Conservation (phyloP, 2,888 invertebrate species). For the Branchipolynoe longqiensis region DNA sequence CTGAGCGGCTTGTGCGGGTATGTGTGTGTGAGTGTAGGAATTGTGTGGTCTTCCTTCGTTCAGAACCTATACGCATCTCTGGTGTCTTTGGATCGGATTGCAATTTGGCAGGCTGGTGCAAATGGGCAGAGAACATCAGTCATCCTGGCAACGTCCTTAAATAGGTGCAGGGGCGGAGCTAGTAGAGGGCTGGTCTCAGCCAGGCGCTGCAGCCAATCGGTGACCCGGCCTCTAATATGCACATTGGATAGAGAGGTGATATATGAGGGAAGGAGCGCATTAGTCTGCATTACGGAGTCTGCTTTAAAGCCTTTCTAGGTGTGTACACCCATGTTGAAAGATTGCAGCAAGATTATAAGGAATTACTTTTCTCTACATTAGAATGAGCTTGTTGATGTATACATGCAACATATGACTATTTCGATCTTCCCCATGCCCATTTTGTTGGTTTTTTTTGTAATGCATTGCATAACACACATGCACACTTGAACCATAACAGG, state of each 20-base stretch:
- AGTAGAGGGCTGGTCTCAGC: slow-evolving; percentile 31
- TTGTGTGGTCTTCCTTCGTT: no score
- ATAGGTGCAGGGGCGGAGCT: slow-evolving; percentile 31
- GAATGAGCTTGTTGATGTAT: no score
- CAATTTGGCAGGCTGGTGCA: slow-evolving; percentile 19
- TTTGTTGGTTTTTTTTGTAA: no score
- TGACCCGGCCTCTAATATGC: slow-evolving; percentile 29
- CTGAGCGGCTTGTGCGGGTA: no score
- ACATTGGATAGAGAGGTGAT: slow-evolving; percentile 33
- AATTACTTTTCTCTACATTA: no score
- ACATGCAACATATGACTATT: no score
- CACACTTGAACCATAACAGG: no score
- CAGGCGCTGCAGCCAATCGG: slow-evolving; percentile 1
- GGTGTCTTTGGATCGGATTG: no score
- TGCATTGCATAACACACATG: no score
- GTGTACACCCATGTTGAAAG: background rate
- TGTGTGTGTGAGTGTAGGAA: no score
- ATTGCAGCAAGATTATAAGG: slow-evolving; percentile 1
- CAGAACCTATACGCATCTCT: no score
- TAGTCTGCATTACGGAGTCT: background rate
- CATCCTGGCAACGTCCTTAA: slow-evolving; percentile 43
- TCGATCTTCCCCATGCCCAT: no score
- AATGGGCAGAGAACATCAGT: slow-evolving; percentile 29
- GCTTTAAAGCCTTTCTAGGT: background rate
- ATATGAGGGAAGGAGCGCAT: slow-evolving; percentile 47